Conservation (phyloP, 2,888 invertebrate species). For the Drosophila kambysellisi region DNA sequence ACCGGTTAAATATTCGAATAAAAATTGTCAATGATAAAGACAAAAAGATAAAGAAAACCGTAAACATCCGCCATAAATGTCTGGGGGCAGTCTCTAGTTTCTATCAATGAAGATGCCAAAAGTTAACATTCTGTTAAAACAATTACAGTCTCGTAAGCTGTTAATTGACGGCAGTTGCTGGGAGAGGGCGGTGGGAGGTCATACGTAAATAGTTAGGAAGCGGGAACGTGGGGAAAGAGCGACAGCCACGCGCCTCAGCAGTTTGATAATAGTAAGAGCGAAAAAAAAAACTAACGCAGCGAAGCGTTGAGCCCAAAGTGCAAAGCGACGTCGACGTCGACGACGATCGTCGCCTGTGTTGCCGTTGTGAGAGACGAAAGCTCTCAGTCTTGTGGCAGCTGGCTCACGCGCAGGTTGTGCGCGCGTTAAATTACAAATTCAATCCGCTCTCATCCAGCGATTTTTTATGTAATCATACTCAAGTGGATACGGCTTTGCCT, state of each 20-base stretch:
- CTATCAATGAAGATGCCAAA: slow-evolving; percentile 30
- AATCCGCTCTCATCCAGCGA: slow-evolving; percentile 45
- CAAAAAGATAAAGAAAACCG: slow-evolving; percentile 27
- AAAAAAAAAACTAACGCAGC: slow-evolving; percentile 8
- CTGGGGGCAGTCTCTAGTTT: slow-evolving; percentile 45
- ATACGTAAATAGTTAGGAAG: not conserved
- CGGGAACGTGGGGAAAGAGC: slow-evolving; percentile 26
- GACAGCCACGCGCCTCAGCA: slow-evolving; percentile 58
- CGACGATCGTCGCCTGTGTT: slow-evolving; percentile 33
- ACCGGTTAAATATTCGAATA: slow-evolving; percentile 55
- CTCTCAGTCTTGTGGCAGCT: slow-evolving; percentile 83
- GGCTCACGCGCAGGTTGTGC: slow-evolving; percentile 82
- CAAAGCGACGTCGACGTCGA: slow-evolving; percentile 1
- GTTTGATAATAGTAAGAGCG: slow-evolving; percentile 40
- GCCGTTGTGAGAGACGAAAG: slow-evolving; percentile 15
- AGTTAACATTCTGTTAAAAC: not conserved
- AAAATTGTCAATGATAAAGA: slow-evolving; percentile 37
- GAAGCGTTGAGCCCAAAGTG: slow-evolving; percentile 19
- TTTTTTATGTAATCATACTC: slow-evolving; percentile 66
- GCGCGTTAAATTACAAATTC: slow-evolving; percentile 53
- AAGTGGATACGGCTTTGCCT: slow-evolving; percentile 58
- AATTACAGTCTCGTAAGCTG: not conserved
- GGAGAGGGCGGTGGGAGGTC: not conserved
- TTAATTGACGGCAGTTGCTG: slow-evolving; percentile 31
- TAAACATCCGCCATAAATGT: slow-evolving; percentile 29